Conservation (phyloP, 2,797 vertebrate species). For the Intellagama lesueurii region DNA sequence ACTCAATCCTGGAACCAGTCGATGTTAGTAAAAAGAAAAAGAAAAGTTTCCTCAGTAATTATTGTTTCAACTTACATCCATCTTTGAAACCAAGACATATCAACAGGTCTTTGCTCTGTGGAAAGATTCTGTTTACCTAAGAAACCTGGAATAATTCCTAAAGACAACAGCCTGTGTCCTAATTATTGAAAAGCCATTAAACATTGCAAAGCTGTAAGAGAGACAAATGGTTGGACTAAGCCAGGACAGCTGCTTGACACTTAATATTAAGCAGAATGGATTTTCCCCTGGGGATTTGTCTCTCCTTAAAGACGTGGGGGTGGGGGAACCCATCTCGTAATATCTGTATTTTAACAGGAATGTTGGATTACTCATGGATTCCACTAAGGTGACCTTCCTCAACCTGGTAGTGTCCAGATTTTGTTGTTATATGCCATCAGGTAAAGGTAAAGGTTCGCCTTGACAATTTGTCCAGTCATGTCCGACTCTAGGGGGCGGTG, state of each 20-base stretch:
- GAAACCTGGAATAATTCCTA: not conserved
- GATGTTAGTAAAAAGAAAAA: too few relatives aligned
- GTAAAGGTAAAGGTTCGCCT: too few relatives aligned
- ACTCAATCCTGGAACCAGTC: too few relatives aligned
- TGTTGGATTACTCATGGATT: not conserved
- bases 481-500: too few relatives aligned
- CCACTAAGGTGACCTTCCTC: not conserved
- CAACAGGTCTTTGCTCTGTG: not conserved
- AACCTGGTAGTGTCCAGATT: not conserved
- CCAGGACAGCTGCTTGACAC: slow-evolving; percentile 18
- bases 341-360: slow-evolving; percentile 30
- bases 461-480: too few relatives aligned
- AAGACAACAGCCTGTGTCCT: not conserved
- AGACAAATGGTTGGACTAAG: slow-evolving; percentile 4
- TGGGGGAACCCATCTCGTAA: not conserved
- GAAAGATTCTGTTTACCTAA: slow-evolving; percentile 10
- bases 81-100: slow-evolving; percentile 12
- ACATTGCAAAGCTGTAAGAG: slow-evolving; percentile 31
- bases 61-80: fast-evolving
- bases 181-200: slow-evolving; percentile 28
- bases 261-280: not conserved
- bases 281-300: slow-evolving; percentile 20
- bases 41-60: not conserved
- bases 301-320: not conserved
- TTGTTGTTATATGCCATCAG: too few relatives aligned